Base-by-base conservation (phyloP, 2,888 invertebrate genomes). In the Celastrina argiolus region DNA sequence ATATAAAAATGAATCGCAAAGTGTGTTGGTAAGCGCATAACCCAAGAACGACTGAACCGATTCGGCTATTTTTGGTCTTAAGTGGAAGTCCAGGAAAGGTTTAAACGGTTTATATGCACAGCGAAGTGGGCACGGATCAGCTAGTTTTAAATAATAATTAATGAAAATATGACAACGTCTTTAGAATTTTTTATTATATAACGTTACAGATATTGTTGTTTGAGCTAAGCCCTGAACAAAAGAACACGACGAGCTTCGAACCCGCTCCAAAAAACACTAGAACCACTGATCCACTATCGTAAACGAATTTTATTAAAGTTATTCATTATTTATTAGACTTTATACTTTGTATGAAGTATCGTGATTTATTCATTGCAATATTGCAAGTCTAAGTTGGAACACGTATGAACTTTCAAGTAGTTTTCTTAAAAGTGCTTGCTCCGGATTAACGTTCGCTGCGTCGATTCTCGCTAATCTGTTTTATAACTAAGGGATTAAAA, bases 401-500 rank as follows among this genome's bases (percentile, higher is more conserved):
- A 51, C 51, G 51, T 51, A 51, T 51, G 51, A 51, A 51, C 51
- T 51, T 51, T 51, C 51, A 51, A 51, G 51, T 51, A 26, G 51
- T 51, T 51, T 51, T 51, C 22, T 22, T 51, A 51, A 51, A 51
- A 51, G 51, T 51, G 51, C 51, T 51, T 5, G 51, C 51, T 26
- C 12, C 22, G 51, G 51, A 51, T 51, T 51, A 51, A 51, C 22
- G 51, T 22, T 51, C 51, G 51, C 51, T 51, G 22, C 22, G 51
- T 26, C 51, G 51, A 51, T 51, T 22, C 51, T 51, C 14, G 51
- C 51, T 51, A 51, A 51, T 51, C 51, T 51, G 51, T 51, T 51
- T 51, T 51, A 51, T 51, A 51, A 51, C 51, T 51, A 51, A 51
- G 51, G 51, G 51, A 51, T 51, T 51, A 51, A 51, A 51, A 51